A percentile compares a stretch with the other conserved stretches of the same genome.
Evolutionary conservation across 2,888 invertebrate species (phyloP).

Genomic region (Reticulitermes lucifugus): DNA sequence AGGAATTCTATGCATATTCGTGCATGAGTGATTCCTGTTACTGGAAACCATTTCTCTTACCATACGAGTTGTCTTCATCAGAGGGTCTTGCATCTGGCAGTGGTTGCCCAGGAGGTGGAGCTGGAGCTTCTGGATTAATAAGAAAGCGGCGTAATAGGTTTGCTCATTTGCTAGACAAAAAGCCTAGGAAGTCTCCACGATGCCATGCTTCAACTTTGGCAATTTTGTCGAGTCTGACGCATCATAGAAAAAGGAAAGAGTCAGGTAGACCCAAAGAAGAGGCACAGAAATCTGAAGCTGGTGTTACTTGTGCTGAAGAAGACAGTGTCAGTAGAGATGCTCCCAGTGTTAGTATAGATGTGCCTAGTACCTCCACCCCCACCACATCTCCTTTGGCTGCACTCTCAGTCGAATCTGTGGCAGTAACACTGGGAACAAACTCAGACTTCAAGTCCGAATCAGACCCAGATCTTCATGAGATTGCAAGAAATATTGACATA

Average conservation of each 20-base stretch:
- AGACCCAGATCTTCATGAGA: constrained; percentile 41
- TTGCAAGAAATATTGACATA: constrained; percentile 46
- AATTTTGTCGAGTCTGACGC: constrained; percentile 67
- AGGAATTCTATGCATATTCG: constrained; percentile 64
- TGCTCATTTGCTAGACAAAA: constrained; percentile 62
- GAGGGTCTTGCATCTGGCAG: constrained; percentile 70
- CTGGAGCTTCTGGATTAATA: constrained; percentile 46
- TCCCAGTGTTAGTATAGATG: not conserved
- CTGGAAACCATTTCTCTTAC: constrained; percentile 75
- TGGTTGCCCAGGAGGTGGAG: constrained; percentile 59
- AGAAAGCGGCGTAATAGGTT: constrained; percentile 54
- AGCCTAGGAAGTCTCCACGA: constrained; percentile 85
- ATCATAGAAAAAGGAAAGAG: constrained; percentile 42
- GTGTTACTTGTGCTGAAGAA: constrained; percentile 10
- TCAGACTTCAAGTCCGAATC: constrained; percentile 34
- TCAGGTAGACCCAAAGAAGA: constrained; percentile 36
- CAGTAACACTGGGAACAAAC: not conserved
- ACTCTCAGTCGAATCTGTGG: not conserved
- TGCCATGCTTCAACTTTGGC: constrained; percentile 91
- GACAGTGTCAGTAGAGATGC: constrained; percentile 14
- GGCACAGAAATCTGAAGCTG: not conserved
- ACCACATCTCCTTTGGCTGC: not conserved
- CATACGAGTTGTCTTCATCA: constrained; percentile 70
- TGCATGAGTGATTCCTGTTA: constrained; percentile 63
- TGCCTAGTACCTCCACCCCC: not conserved